Conservation (phyloP, 2,797 vertebrate species). For the Alcedo atthis region DNA sequence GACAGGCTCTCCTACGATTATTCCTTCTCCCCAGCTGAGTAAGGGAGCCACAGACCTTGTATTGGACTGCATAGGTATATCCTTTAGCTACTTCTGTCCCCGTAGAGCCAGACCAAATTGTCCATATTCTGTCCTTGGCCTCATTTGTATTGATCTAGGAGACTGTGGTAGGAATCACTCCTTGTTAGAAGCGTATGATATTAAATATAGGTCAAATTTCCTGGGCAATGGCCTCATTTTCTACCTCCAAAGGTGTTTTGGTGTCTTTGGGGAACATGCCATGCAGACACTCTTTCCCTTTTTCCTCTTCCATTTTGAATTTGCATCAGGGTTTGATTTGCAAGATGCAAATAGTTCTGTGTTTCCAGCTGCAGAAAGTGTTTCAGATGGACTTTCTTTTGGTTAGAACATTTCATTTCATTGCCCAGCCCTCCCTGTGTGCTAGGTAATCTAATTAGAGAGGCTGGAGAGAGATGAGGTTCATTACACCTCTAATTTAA, state of each 20-base stretch:
- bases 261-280: not conserved
- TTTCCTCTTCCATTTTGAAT: not conserved
- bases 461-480: not conserved
- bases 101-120: not conserved
- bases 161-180: not conserved
- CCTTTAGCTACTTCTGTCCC: not conserved
- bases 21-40: not conserved
- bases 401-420: not conserved
- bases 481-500: slow-evolving; percentile 51
- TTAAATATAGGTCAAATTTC: not conserved
- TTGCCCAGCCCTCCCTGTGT: not conserved
- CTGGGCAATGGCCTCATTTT: not conserved
- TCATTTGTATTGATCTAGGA: not conserved
- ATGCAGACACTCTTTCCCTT: not conserved
- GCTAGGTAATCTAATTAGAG: not conserved
- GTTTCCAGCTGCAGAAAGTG: not conserved
- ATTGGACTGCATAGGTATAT: not conserved
- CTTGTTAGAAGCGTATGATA: not conserved
- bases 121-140: not conserved
- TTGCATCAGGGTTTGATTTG: not conserved
- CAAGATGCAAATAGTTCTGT: not conserved
- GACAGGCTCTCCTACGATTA: not conserved
- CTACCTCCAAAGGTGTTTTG: not conserved
- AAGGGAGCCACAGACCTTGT: not conserved
- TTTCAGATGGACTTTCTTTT: not conserved